Percentiles rank a stretch among this genome's conserved stretches.
Conservation (phyloP, 2,113 vertebrate species). For the Hiodon tergisus region DNA sequence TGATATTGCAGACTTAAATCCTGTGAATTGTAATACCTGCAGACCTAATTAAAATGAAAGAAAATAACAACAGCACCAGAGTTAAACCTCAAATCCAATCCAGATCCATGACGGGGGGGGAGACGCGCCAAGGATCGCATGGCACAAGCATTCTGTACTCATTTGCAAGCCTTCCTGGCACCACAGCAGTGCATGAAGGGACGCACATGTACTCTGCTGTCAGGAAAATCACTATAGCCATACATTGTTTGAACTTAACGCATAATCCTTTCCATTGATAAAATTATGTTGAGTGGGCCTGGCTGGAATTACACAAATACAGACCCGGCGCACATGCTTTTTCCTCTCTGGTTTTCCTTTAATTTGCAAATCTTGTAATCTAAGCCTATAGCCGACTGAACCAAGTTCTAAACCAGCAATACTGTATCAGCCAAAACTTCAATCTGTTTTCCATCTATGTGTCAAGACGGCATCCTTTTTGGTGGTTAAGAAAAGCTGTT, state of each 20-base stretch:
- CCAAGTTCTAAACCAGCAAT: constrained; percentile 76
- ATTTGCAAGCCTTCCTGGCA: constrained; percentile 47
- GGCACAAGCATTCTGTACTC: constrained; percentile 44
- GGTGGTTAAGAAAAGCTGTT: constrained; percentile 80
- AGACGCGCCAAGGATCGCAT: constrained; percentile 36
- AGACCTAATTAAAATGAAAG: constrained; percentile 39
- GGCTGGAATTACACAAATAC: constrained; percentile 61
- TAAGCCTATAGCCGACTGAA: constrained; percentile 85
- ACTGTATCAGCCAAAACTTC: constrained; percentile 73
- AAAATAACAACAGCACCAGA: constrained; percentile 38
- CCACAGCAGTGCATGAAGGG: constrained; percentile 38
- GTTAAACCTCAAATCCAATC: constrained; percentile 42
- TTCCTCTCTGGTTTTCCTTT: constrained; percentile 80
- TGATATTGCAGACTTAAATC: constrained; percentile 24
- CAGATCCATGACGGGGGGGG: constrained; percentile 36
- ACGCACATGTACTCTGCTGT: constrained; percentile 48
- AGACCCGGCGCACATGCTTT: constrained; percentile 72
- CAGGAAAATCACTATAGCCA: constrained; percentile 58
- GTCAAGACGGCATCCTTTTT: constrained; percentile 86
- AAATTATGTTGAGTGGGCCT: constrained; percentile 57
- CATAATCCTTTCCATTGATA: constrained; percentile 68
- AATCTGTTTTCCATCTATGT: constrained; percentile 95
- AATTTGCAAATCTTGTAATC: constrained; percentile 97
- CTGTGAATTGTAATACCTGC: constrained; percentile 37
- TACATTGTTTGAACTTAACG: constrained; percentile 62